A percentile compares a stretch with the other conserved stretches of the same genome.
These are phyloP conservation scores for Hypotaenidia okinawae DNA, from an alignment of 2,797 vertebrate genomes.

Conservation along the genomic window DNA sequence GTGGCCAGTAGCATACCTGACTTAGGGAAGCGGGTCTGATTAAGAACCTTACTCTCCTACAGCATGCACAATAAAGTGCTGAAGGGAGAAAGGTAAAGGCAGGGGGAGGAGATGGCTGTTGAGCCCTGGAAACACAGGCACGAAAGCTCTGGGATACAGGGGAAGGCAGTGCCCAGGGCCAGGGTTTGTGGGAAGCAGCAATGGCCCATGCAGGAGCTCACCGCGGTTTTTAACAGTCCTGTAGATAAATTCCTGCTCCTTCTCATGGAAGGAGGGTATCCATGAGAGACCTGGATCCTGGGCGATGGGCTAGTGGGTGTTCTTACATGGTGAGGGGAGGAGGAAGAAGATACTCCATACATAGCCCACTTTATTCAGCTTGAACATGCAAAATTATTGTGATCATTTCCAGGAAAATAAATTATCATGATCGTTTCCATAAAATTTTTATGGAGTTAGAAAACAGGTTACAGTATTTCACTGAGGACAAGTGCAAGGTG, in stretches of 20 bases:
- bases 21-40: background rate
- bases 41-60: background rate
- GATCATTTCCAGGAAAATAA: background rate
- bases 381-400: background rate
- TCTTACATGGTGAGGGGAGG: rapidly evolving
- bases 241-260: background rate
- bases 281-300: background rate
- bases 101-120: background rate
- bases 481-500: background rate
- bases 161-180: rapidly evolving
- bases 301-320: background rate
- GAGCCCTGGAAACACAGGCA: background rate
- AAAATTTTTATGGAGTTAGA: background rate
- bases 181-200: background rate
- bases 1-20: background rate
- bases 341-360: background rate
- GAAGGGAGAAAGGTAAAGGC: background rate
- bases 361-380: background rate
- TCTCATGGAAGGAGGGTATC: background rate
- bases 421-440: background rate
- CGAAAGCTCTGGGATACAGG: background rate
- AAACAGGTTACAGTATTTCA: background rate
- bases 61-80: background rate
- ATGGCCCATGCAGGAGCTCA: background rate
- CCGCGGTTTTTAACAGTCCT: background rate